Evolutionary conservation across 2,797 vertebrate genomes (phyloP), one percentile per base, ranked within the genome.

Genomic region (Ctenopoma multispine): DNA sequence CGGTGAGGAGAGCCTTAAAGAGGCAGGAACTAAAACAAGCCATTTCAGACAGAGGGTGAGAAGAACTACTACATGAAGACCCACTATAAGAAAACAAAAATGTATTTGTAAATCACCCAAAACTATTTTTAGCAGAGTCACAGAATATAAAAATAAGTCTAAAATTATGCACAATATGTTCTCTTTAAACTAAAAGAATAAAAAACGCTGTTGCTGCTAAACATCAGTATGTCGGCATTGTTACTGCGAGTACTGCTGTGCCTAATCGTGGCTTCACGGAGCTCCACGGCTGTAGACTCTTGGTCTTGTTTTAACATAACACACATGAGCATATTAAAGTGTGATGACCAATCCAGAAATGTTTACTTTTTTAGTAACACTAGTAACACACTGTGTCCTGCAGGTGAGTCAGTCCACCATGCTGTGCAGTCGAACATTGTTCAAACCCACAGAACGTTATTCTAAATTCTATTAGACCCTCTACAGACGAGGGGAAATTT

Each of bases 381-480:
- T 5, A 23, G 48, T 31, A 27, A 44, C 54, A 34, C n/a, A 50
- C 14, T 69, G 40, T 47, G 50, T 14, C 10, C 31, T 6, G 13
- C 18, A 54, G 18, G 4, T 23, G 48, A 5, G 20, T 10, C 58
- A 21, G 14, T 27, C 46, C n/a, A 9, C 48, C 41, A 59, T 11
- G 3, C 9, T 23, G 51, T 50, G 5, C 20, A 43, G 31, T 1
- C 4, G 62, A 69, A 38, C n/a, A 50, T 14, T 59, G 36, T 56
- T 65, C 11, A 46, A 69, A 50, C 13, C 18, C 21, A 51, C 27
- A 56, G 13, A 55, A n/a, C 27, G 46, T 14, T n/a, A 14, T 49
- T 36, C 44, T 31, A 18, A 29, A 57, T 18, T 21, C 11, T 51
- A 27, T 31, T 21, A 11, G 11, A 34, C 12, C 34, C 14, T 5